These are phyloP conservation scores for Phylloscopus collybita DNA, from an alignment of 2,797 vertebrate genomes.

Conservation along the genomic window DNA sequence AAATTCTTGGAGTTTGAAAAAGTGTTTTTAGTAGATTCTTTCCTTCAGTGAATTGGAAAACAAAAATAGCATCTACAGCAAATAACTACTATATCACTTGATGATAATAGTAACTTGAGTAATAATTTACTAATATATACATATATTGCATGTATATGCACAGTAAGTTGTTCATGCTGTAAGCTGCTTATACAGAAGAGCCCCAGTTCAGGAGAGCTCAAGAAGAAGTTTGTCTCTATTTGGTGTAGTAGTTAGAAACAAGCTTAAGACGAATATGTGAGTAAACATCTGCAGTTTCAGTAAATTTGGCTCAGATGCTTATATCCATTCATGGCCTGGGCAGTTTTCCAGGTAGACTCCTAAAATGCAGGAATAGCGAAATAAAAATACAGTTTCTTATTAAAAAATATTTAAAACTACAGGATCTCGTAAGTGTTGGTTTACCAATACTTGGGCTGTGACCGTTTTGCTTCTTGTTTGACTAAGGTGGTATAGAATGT, in stretches of 20 bases:
- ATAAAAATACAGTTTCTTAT: not conserved
- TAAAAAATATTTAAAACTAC: too few species aligned
- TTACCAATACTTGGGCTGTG: fast-evolving
- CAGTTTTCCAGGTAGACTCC: not conserved
- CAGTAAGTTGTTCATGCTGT: not conserved
- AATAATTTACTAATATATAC: not conserved
- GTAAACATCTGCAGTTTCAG: not conserved
- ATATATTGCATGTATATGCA: not conserved
- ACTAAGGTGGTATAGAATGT: not conserved
- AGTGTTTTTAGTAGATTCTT: not conserved
- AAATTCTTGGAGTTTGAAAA: not conserved
- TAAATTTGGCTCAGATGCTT: not conserved
- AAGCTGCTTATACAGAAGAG: not conserved
- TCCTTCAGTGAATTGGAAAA: not conserved
- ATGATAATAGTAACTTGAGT: not conserved
- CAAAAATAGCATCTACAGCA: not conserved
- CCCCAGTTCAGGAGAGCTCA: not conserved
- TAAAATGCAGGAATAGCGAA: not conserved
- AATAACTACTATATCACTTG: not conserved
- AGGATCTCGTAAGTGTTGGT: not conserved
- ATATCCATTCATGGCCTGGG: not conserved
- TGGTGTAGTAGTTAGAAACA: not conserved
- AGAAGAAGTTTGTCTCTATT: not conserved
- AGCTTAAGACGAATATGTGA: not conserved
- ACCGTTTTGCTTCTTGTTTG: not conserved